phyloP scores from a whole-genome alignment of 1,140 invertebrate genomes.

The Lepidurus packardi region DNA sequence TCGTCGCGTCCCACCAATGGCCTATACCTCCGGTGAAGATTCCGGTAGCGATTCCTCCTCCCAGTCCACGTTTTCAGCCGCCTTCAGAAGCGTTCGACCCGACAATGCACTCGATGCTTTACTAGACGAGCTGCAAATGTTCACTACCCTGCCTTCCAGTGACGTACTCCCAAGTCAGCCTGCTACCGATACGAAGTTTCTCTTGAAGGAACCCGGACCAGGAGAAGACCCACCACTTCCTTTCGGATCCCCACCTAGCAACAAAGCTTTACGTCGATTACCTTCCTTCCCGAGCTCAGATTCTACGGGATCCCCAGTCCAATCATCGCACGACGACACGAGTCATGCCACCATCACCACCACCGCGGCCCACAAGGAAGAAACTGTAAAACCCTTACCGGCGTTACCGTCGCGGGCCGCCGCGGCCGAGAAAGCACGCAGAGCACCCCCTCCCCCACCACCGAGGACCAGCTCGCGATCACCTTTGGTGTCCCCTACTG shows the following conservation, averaged over 20 bases:
- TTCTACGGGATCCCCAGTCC: constrained; percentile 32
- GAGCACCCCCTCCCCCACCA: constrained; percentile 77
- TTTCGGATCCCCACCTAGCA: constrained; percentile 23
- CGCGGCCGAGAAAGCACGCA: constrained; percentile 59
- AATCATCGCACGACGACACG: constrained; percentile 26
- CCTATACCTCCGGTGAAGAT: constrained; percentile 60
- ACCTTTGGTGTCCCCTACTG: constrained; percentile 70
- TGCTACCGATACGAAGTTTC: constrained; percentile 28
- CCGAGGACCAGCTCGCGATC: constrained; percentile 74
- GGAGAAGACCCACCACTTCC: constrained; percentile 27
- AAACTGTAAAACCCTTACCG: constrained; percentile 59
- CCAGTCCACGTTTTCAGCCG: constrained; percentile 44
- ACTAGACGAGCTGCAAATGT: constrained; percentile 85
- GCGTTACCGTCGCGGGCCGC: constrained; percentile 67
- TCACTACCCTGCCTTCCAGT: constrained; percentile 42
- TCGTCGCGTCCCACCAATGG: constrained; percentile 51
- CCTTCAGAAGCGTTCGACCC: constrained; percentile 58
- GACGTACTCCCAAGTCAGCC: constrained; percentile 12
- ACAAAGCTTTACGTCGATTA: constrained; percentile 29
- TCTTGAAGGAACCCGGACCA: constrained; percentile 23
- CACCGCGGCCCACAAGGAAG: not conserved
- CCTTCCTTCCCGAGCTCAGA: constrained; percentile 28
- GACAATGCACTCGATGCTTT: constrained; percentile 93
- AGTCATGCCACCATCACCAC: not conserved
- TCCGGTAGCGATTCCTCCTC: constrained; percentile 41